Percentiles rank a stretch among this genome's conserved stretches.
Evolutionary conservation across 2,113 vertebrate species (phyloP).

Genomic region (Plestiodon gilberti): DNA sequence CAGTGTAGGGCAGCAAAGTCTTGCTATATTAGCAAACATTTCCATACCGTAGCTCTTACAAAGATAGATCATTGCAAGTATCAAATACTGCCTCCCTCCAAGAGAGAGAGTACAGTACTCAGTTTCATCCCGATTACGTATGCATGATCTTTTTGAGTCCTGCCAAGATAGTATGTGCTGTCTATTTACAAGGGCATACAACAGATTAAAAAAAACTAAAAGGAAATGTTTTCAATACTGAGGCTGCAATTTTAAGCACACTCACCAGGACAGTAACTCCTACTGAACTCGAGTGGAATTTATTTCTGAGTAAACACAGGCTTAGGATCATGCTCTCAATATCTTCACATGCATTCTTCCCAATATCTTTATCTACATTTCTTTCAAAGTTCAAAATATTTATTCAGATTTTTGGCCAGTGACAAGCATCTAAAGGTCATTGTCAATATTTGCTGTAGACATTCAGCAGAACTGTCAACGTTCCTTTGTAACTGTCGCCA

Average conservation of each 20-base stretch:
- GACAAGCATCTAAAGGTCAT: neutral
- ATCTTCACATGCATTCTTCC: neutral
- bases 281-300: too few relatives aligned
- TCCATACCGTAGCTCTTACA: neutral
- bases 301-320: neutral
- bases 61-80: neutral
- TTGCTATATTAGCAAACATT: neutral
- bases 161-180: neutral
- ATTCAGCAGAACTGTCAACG: neutral
- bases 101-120: neutral
- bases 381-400: neutral
- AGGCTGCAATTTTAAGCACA: neutral
- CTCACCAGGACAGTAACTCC: neutral
- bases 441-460: neutral
- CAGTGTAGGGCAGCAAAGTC: neutral
- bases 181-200: neutral
- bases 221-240: neutral
- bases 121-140: neutral
- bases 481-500: neutral
- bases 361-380: neutral
- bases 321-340: neutral
- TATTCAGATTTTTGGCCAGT: neutral
- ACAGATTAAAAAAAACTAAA: neutral
- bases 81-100: neutral
- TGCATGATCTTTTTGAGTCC: neutral